Evolutionary conservation across 2,888 invertebrate genomes (phyloP).

Genomic region (Noctua pronuba): DNA sequence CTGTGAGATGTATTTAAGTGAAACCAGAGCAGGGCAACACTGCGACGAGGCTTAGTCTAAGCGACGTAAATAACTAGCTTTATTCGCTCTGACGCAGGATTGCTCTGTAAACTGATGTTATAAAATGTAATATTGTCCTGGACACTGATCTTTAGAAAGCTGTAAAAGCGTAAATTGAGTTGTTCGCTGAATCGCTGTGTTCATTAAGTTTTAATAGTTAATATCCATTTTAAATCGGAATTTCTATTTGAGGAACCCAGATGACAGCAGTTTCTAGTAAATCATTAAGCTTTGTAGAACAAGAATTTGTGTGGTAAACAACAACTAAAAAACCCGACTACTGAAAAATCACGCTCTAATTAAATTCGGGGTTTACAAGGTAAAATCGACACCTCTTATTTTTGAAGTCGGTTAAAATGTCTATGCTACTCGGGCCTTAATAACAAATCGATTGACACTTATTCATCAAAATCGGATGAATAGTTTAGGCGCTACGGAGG

Average conservation of each 20-base stretch:
- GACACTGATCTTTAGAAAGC: conserved; percentile 24
- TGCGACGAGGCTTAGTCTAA: conserved; percentile 49
- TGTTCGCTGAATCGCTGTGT: conserved; percentile 25
- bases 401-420: too few relatives aligned
- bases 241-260: neutral
- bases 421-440: too few relatives aligned
- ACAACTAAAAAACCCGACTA: too few relatives aligned
- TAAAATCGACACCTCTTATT: too few relatives aligned
- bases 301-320: too few relatives aligned
- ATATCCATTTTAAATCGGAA: conserved; percentile 12
- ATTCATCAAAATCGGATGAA: too few relatives aligned
- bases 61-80: conserved; percentile 51
- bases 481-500: too few relatives aligned
- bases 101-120: conserved; percentile 33
- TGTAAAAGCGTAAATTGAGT: conserved; percentile 49
- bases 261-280: neutral
- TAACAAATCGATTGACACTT: too few relatives aligned
- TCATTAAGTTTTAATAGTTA: conserved; percentile 28
- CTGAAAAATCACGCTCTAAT: too few relatives aligned
- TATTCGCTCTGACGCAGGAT: conserved; percentile 24
- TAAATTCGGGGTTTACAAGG: too few relatives aligned
- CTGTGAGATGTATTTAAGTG: conserved; percentile 64
- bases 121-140: conserved; percentile 43
- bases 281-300: neutral
- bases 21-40: conserved; percentile 61